phyloP scores from a whole-genome alignment of 2,113 vertebrate genomes.

The Pagrus major region DNA sequence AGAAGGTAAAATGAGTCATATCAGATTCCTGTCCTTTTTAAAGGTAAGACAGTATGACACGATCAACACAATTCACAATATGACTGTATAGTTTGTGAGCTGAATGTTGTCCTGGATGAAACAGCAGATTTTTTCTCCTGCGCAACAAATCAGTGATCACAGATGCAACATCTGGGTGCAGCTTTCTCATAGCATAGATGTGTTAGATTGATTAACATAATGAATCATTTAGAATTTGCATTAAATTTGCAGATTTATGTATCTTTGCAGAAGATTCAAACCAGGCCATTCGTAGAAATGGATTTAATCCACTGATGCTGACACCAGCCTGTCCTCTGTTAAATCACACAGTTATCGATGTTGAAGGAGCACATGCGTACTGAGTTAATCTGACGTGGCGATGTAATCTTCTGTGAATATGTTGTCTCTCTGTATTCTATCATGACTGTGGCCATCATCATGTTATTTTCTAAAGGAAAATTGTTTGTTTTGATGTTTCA shows the following conservation, averaged over 20 bases:
- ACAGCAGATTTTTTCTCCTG: not conserved
- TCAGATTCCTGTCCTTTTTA: not conserved
- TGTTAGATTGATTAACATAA: constrained; percentile 12
- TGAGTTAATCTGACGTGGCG: not conserved
- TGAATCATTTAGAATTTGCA: constrained; percentile 23
- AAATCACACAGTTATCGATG: not conserved
- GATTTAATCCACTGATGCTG: not conserved
- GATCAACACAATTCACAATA: no score
- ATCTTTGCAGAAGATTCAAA: not conserved
- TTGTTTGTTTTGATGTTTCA: constrained; percentile 28
- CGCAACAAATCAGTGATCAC: not conserved
- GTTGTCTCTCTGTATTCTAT: not conserved
- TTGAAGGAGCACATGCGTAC: not conserved
- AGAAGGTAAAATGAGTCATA: not conserved
- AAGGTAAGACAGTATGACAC: not conserved
- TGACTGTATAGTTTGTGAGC: not conserved
- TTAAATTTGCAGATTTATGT: constrained; percentile 12
- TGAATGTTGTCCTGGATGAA: not conserved
- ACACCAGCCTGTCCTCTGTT: not conserved
- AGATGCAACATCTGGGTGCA: not conserved
- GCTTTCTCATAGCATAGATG: constrained; percentile 2
- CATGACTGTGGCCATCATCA: constrained; percentile 1
- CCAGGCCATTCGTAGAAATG: constrained; percentile 22
- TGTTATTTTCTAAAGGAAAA: constrained; percentile 7
- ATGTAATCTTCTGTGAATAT: constrained; percentile 30